Evolutionary conservation across 1,140 invertebrate genomes (phyloP).

Genomic region (Pemphigus obesinymphae): DNA sequence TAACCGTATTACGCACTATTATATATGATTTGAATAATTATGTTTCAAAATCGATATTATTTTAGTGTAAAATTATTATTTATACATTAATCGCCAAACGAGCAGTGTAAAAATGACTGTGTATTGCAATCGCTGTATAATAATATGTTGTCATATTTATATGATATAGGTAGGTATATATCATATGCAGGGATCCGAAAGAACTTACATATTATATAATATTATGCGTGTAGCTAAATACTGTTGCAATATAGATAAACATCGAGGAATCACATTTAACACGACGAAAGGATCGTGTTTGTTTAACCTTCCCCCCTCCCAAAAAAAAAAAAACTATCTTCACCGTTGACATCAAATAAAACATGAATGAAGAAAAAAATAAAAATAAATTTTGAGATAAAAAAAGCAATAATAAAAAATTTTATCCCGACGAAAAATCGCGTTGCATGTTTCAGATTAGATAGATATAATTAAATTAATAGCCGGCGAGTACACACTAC

Average conservation of each 20-base stretch:
- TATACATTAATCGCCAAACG: no score
- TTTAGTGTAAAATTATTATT: no score
- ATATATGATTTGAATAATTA: no score
- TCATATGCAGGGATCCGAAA: no score
- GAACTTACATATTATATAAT: no score
- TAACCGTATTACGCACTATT: no score
- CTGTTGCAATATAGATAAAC: not conserved
- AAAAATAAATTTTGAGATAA: not conserved
- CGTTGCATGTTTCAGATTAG: constrained; percentile 8
- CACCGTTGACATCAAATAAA: not conserved
- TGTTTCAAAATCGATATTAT: no score
- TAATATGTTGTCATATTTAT: no score
- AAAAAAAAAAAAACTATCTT: not conserved
- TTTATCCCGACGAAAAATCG: not conserved
- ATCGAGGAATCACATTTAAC: constrained; percentile 11
- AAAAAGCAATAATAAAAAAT: not conserved
- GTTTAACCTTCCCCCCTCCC: not conserved
- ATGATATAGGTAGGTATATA: not conserved
- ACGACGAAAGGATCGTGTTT: constrained; percentile 21
- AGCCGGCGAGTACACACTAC: not conserved
- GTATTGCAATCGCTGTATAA: no score
- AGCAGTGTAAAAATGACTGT: no score
- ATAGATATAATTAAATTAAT: constrained; percentile 26
- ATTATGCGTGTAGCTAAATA: not conserved
- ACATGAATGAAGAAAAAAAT: constrained; percentile 6